phyloP scores from a whole-genome alignment of 2,113 vertebrate species.

The Anoura caudifer region DNA sequence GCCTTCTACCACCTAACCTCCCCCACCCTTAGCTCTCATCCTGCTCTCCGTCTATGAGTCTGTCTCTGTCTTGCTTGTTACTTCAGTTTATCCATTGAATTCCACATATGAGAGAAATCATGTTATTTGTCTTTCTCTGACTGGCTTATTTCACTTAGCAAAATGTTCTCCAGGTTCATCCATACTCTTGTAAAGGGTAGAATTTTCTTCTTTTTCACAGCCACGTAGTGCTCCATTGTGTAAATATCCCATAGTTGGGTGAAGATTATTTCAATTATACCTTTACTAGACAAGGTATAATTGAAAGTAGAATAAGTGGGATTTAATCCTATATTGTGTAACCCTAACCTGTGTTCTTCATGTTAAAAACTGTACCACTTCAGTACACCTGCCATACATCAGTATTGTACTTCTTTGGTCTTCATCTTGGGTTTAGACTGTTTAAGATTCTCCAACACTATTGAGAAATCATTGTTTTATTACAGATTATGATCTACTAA shows the following conservation, averaged over 20 bases:
- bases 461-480: neutral
- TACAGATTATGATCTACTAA: neutral
- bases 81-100: too few species aligned
- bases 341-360: neutral
- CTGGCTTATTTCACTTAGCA: neutral
- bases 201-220: too few species aligned
- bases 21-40: neutral
- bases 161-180: too few species aligned
- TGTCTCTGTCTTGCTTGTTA: too few species aligned
- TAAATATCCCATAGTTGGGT: too few species aligned
- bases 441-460: neutral
- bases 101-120: neutral
- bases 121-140: neutral
- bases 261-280: neutral
- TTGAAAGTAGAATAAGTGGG: neutral
- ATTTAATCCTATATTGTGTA: neutral
- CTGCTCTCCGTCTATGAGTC: too few species aligned
- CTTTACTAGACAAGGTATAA: neutral
- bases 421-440: neutral
- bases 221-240: too few species aligned
- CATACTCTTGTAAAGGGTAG: too few species aligned
- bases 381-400: neutral
- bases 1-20: neutral
- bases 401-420: neutral
- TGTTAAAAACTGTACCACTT: neutral